Base-by-base conservation (phyloP, 2,113 vertebrate genomes). In the Austrofundulus limnaeus region DNA sequence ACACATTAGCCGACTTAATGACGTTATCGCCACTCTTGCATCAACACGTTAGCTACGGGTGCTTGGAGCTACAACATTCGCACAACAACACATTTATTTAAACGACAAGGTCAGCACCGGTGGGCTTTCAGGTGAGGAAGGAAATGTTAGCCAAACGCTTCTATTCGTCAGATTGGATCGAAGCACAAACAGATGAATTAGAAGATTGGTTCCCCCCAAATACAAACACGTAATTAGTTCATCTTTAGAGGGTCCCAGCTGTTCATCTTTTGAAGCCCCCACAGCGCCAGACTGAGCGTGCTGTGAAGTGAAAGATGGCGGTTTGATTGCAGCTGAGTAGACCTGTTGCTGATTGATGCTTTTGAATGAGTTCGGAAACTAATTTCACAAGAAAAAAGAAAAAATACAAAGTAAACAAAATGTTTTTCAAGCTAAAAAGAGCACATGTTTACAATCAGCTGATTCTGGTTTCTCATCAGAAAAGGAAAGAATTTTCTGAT, bases 1-100 rank as follows among this genome's bases (percentile, higher is more conserved):
- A 90, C 85, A 89, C 72, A 87, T 85, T 82, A 85, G 64, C 43
- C 50, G 46, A 43, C 63, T 52, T 87, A 87, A 90, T 85, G 82
- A 85, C 76, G 82, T 80, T 74, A 66, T 66, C 61, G 51, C 66
- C 53, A n/a, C 79, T 66, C 56, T 59, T 77, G 64, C 55, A 64
- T 75, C 68, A 83, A 75, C 67, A 67, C 50, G 65, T 85, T 78
- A 76, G 72, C 49, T 49, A 66, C n/a, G 55, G 62, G 56, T 70
- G 62, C 65, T 53, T 11, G 64, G 46, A 68, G 55, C 62, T 66
- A 48, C 63, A 71, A 80, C 58, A 68, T 11, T 70, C 50, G 48
- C 43, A 48, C 47, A 66, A 14, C 34, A 70, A 73, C 66, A 77
- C 61, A 56, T 84, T 68, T 62, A 66, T 77, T 70, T 48, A 45